These are phyloP conservation scores for Lithobates pipiens DNA, from an alignment of 2,797 vertebrate genomes.

Conservation along the genomic window DNA sequence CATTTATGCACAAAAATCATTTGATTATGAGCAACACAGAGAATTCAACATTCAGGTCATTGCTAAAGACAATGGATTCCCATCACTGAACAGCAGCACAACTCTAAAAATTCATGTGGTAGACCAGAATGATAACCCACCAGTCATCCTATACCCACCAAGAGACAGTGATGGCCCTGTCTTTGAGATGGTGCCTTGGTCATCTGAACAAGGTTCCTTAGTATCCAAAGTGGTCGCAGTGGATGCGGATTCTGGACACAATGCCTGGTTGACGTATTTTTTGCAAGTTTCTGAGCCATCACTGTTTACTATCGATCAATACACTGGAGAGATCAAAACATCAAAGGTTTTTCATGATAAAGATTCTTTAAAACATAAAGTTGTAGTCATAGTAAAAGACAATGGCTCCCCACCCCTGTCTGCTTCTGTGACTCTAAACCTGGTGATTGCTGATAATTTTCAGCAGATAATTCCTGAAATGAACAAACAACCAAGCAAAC, in stretches of 20 bases:
- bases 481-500: constrained; percentile 37
- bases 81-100: constrained; percentile 41
- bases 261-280: constrained; percentile 64
- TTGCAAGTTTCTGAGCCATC: constrained; percentile 49
- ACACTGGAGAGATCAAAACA: constrained; percentile 62
- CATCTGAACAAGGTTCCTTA: constrained; percentile 70
- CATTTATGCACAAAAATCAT: constrained; percentile 42
- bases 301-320: constrained; percentile 59
- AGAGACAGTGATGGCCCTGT: constrained; percentile 1
- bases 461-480: constrained; percentile 59
- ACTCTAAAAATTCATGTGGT: constrained; percentile 30
- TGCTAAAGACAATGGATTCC: constrained; percentile 46
- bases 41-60: constrained; percentile 26
- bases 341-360: constrained; percentile 50
- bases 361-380: constrained; percentile 50
- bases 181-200: constrained; percentile 44
- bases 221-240: constrained; percentile 74
- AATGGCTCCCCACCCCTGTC: constrained; percentile 59
- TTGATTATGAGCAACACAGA: constrained; percentile 39
- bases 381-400: constrained; percentile 58
- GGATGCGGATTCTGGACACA: constrained; percentile 71
- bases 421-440: constrained; percentile 47
- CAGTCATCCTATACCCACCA: constrained; percentile 51
- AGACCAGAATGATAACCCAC: constrained; percentile 56
- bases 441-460: constrained; percentile 59